Percentiles rank a stretch among this genome's conserved stretches.
Evolutionary conservation across 2,797 vertebrate genomes (phyloP).

Genomic region (Lacerta bilineata): DNA sequence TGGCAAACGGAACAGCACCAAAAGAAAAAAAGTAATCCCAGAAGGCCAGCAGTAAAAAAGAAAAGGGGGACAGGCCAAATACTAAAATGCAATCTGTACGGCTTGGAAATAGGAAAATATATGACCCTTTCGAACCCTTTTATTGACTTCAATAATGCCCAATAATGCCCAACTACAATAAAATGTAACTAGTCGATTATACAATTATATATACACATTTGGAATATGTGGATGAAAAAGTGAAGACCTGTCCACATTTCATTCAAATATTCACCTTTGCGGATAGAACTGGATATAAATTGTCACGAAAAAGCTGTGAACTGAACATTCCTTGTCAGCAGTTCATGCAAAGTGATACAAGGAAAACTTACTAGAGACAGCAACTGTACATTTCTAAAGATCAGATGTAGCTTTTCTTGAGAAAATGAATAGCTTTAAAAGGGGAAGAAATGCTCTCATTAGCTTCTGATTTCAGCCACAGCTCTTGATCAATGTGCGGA

Average conservation of each 20-base stretch:
- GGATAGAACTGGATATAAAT: neutral
- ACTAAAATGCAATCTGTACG: neutral
- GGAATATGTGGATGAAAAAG: neutral
- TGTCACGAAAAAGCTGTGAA: neutral
- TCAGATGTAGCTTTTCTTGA: constrained; percentile 63
- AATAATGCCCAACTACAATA: neutral
- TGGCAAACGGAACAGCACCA: no score
- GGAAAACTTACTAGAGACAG: neutral
- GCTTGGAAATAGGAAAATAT: neutral
- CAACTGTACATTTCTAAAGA: constrained; percentile 52
- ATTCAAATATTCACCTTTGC: neutral
- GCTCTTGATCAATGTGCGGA: constrained; percentile 59
- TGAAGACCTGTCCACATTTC: neutral
- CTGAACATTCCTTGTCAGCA: neutral
- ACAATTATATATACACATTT: neutral
- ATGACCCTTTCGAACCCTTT: neutral
- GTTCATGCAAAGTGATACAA: constrained; percentile 5
- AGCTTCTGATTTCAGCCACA: constrained; percentile 56
- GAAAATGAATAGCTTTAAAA: constrained; percentile 53
- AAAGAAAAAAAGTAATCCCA: neutral
- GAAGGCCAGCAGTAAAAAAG: neutral
- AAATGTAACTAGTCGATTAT: neutral
- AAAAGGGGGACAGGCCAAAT: neutral
- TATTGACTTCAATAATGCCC: neutral
- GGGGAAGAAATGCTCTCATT: constrained; percentile 54